A percentile compares a stretch with the other conserved stretches of the same genome.
These are phyloP conservation scores for Prinia subflava DNA, from an alignment of 2,113 vertebrate species.

Conservation along the genomic window DNA sequence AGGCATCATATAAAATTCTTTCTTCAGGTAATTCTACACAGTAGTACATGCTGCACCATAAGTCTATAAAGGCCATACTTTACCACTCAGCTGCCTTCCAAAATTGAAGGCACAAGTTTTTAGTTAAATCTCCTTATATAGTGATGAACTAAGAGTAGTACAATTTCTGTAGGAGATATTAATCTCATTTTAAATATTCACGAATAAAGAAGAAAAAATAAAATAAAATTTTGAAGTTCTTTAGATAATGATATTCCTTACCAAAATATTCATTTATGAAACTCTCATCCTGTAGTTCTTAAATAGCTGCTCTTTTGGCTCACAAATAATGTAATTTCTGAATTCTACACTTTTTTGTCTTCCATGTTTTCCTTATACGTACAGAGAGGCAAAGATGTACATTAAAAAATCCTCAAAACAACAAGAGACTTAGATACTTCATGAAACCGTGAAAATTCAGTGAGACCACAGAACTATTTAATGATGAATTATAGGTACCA, in stretches of 20 bases:
- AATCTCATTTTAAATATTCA: slow-evolving; percentile 36
- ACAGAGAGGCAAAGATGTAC: not conserved
- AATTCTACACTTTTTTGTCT: slow-evolving; percentile 1
- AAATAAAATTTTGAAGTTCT: slow-evolving; percentile 67
- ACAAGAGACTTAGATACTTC: not conserved
- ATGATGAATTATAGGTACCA: not conserved
- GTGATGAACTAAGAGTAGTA: not conserved
- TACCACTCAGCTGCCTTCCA: not conserved
- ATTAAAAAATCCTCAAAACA: not conserved
- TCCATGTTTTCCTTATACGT: not conserved
- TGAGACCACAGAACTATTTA: not conserved
- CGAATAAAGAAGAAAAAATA: slow-evolving; percentile 67
- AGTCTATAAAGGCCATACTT: not conserved
- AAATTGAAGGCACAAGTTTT: not conserved
- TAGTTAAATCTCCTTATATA: not conserved
- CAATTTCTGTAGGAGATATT: not conserved
- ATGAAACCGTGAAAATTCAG: not conserved
- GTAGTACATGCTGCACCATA: not conserved
- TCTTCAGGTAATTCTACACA: not conserved
- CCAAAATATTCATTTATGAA: slow-evolving; percentile 32
- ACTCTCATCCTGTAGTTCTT: slow-evolving; percentile 16
- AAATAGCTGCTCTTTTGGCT: slow-evolving; percentile 47
- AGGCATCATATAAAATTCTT: not conserved
- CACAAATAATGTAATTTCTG: slow-evolving; percentile 50
- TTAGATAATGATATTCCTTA: slow-evolving; percentile 44